These are phyloP conservation scores for Drepana falcataria DNA, from an alignment of 2,888 invertebrate genomes.

Conservation along the genomic window DNA sequence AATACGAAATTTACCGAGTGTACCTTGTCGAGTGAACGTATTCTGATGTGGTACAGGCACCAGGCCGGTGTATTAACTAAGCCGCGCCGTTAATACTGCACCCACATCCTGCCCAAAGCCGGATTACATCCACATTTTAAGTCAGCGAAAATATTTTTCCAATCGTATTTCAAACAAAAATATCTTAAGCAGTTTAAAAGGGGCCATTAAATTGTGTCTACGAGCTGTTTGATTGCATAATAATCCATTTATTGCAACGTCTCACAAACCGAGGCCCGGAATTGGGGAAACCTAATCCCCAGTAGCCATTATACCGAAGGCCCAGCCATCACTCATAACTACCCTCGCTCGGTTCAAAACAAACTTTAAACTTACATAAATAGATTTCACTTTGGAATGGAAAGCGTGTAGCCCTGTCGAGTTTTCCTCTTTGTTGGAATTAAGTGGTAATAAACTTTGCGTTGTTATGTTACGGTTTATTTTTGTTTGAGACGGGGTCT, in stretches of 20 bases:
- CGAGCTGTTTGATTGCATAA: constrained; percentile 63
- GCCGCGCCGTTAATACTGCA: too few species aligned
- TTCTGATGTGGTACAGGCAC: too few species aligned
- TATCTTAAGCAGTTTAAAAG: constrained; percentile 13
- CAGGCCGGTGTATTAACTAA: too few species aligned
- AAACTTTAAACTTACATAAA: constrained; percentile 36
- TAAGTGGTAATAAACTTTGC: constrained; percentile 62
- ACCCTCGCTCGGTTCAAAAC: constrained; percentile 24
- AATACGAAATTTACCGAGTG: too few species aligned
- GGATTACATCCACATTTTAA: neutral
- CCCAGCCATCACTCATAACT: constrained; percentile 57
- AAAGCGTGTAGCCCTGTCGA: constrained; percentile 10
- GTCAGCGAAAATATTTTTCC: neutral
- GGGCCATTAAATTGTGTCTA: constrained; percentile 16
- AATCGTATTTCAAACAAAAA: neutral
- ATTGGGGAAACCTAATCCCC: constrained; percentile 74
- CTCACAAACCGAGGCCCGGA: constrained; percentile 50
- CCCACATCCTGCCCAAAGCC: neutral
- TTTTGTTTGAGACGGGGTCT: constrained; percentile 52
- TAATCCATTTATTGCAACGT: constrained; percentile 68
- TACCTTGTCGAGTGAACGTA: too few species aligned
- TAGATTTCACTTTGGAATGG: constrained; percentile 50
- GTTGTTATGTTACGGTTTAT: constrained; percentile 57
- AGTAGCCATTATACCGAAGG: constrained; percentile 70
- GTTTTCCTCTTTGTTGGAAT: constrained; percentile 46